phyloP scores from a whole-genome alignment of 2,797 vertebrate species.

The Echiichthys vipera region DNA sequence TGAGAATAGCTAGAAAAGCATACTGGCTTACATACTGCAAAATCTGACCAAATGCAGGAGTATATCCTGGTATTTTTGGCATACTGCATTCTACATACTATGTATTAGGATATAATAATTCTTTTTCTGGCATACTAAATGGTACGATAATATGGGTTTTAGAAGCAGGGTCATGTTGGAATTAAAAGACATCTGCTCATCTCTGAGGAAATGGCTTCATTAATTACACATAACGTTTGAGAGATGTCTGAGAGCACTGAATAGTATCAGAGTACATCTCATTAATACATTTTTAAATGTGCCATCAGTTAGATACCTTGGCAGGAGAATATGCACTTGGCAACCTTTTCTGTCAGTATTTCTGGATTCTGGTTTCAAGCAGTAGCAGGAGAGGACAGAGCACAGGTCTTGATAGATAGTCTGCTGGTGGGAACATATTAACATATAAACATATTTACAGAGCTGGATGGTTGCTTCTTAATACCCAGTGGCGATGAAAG shows the following conservation, averaged over 20 bases:
- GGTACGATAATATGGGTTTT: no score
- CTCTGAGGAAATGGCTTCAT: constrained; percentile 17
- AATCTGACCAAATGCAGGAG: no score
- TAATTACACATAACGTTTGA: constrained; percentile 7
- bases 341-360: not conserved
- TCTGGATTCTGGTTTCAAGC: not conserved
- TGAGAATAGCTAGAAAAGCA: no score
- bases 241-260: not conserved
- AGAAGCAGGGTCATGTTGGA: not conserved
- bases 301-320: not conserved
- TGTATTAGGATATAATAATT: no score
- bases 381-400: not conserved
- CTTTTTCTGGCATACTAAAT: no score
- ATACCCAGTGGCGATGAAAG: not conserved
- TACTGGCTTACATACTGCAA: no score
- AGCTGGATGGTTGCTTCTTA: not conserved
- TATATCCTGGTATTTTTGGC: no score
- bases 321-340: not conserved
- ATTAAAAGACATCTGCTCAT: constrained; percentile 15
- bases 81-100: no score
- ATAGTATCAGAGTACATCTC: not conserved
- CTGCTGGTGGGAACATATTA: constrained; percentile 4
- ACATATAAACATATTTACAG: constrained; percentile 15
- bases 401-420: not conserved
- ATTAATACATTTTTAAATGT: not conserved